These are phyloP conservation scores for Aleiodes leptofemur DNA, from an alignment of 2,888 invertebrate species.

Conservation along the genomic window DNA sequence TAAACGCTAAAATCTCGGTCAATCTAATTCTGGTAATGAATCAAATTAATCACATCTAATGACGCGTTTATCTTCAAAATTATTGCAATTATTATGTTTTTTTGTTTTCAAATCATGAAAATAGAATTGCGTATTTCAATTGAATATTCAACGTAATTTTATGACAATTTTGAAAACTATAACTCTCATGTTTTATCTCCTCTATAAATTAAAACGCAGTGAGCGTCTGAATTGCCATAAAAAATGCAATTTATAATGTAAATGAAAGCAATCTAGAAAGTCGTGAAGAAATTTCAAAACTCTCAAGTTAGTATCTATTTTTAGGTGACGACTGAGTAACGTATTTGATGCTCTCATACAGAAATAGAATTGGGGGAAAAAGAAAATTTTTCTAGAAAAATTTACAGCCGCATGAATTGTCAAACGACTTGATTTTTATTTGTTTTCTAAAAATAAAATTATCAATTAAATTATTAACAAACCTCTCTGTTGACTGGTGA, in stretches of 20 bases:
- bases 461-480: slow-evolving; percentile 68
- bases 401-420: background rate
- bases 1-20: too few species aligned
- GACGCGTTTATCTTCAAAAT: too few species aligned
- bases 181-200: too few species aligned
- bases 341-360: slow-evolving; percentile 67
- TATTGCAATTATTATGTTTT: too few species aligned
- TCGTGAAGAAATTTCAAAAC: slow-evolving; percentile 32
- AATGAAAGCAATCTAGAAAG: slow-evolving; percentile 21
- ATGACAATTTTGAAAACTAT: too few species aligned
- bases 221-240: slow-evolving; percentile 2
- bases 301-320: slow-evolving; percentile 60
- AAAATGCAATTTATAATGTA: slow-evolving; percentile 5
- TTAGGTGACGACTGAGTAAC: slow-evolving; percentile 59
- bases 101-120: too few species aligned
- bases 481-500: slow-evolving; percentile 87
- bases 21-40: too few species aligned
- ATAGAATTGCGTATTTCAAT: too few species aligned
- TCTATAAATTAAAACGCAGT: too few species aligned
- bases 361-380: slow-evolving; percentile 68
- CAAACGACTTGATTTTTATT: background rate
- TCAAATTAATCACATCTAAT: too few species aligned
- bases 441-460: slow-evolving; percentile 7
- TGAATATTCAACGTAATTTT: too few species aligned
- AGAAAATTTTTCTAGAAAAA: slow-evolving; percentile 15